Base-by-base conservation (phyloP, 2,113 vertebrate genomes). In the Sebastes fasciatus region DNA sequence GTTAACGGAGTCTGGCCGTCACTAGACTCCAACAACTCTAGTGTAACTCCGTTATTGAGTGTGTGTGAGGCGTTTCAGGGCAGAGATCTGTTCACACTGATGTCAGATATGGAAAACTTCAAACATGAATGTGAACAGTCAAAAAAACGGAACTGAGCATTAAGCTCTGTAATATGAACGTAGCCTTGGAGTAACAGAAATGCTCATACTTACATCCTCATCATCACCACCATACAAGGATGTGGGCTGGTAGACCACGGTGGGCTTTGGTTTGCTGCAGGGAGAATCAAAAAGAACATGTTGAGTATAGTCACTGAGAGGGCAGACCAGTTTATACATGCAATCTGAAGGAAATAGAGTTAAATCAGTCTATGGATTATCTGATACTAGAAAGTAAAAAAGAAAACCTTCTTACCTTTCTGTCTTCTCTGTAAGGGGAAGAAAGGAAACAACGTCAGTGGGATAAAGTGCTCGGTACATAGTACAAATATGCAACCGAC, bases 201-300 rank as follows among this genome's bases (percentile, higher is more conserved):
- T 9, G 5, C 19, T 65, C 52, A 77, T 42, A 90, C 95, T 93
- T 91, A 96, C 95, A 85, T 95, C 91, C 5, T 88, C 89, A 0
- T 93, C 94, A 6, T 91, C 91, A 14, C 89, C 93, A 1, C 69
- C 85, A 13, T 90, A 62, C 40, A 70, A 0, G 4, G 93, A 57
- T 42, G 82, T 6, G 0, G 93, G 91, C 86, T 94, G 93, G 80
- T 95, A 95, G 65, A 95, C 91, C 61, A 88, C 89, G 0, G 67
- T 81, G 16, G 84, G 1, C 75, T 93, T 95, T 16, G 76, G 57
- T 85, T 91, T 94, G 64, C 92, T 95, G 87, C 26, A 86, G 40
- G 17, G n/a, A 61, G 16, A 21, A 68, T 42, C 11, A 14, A 7
- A 42, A 69, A 74, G 12, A 80, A 42, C 5, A 74, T 17, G 40